These are phyloP conservation scores for Silurus meridionalis DNA, from an alignment of 2,113 vertebrate species.

Conservation along the genomic window DNA sequence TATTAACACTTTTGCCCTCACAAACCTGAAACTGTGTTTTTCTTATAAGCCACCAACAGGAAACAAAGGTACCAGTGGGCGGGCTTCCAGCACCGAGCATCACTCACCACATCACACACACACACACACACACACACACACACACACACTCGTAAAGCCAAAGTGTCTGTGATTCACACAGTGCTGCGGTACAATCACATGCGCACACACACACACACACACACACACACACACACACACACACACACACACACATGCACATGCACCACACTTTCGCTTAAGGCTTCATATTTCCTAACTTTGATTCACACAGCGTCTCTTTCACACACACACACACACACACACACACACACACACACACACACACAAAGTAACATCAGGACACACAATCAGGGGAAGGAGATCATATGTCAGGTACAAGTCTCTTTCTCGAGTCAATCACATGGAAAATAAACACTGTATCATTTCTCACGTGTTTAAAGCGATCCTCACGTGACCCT, in stretches of 20 bases:
- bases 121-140: too few species aligned
- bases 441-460: background rate
- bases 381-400: background rate
- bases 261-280: background rate
- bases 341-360: background rate
- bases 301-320: background rate
- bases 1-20: background rate
- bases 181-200: background rate
- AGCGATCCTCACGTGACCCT: background rate
- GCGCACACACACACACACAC: too few species aligned
- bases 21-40: background rate
- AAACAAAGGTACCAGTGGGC: background rate
- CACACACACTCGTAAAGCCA: background rate
- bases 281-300: slow-evolving; percentile 4
- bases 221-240: too few species aligned
- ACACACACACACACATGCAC: too few species aligned
- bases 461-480: background rate
- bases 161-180: background rate
- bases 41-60: background rate
- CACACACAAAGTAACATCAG: background rate
- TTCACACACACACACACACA: background rate
- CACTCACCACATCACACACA: background rate
- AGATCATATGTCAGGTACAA: background rate
- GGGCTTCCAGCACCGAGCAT: background rate
- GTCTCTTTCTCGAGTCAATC: background rate